Percentiles rank a stretch among this genome's conserved stretches.
Evolutionary conservation across 2,797 vertebrate genomes (phyloP).

Genomic region (Rhynchotus rufescens): DNA sequence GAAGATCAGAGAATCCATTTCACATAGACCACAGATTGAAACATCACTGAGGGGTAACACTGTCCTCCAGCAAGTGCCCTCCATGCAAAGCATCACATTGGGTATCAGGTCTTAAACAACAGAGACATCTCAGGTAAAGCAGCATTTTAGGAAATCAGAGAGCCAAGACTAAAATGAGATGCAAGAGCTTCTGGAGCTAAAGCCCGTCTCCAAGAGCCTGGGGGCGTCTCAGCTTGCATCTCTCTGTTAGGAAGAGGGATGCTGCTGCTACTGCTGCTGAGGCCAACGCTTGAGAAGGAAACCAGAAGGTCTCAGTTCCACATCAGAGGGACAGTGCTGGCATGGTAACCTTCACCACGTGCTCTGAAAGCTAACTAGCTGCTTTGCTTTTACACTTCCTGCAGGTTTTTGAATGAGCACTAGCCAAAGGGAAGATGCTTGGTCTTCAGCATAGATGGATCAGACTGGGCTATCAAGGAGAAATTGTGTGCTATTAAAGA

Average conservation of each 20-base stretch:
- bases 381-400: not conserved
- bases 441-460: not conserved
- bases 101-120: not conserved
- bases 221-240: not conserved
- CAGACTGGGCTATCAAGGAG: not conserved
- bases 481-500: not conserved
- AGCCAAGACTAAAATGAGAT: conserved; percentile 23
- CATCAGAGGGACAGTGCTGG: not conserved
- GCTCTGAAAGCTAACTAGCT: not conserved
- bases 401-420: not conserved
- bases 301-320: not conserved
- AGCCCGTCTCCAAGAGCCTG: not conserved
- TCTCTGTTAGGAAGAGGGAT: not conserved
- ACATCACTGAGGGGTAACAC: not conserved
- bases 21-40: conserved; percentile 10
- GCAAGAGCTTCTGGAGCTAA: not conserved
- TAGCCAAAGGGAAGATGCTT: not conserved
- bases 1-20: conserved; percentile 22
- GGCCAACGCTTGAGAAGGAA: not conserved
- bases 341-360: not conserved
- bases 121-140: not conserved
- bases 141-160: conserved; percentile 18
- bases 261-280: not conserved
- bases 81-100: not conserved
- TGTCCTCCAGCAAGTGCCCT: not conserved